A percentile compares a stretch with the other conserved stretches of the same genome.
Evolutionary conservation across 92 coral and sea anemone species (phyloP).

Genomic region (Heliopora coerulea): DNA sequence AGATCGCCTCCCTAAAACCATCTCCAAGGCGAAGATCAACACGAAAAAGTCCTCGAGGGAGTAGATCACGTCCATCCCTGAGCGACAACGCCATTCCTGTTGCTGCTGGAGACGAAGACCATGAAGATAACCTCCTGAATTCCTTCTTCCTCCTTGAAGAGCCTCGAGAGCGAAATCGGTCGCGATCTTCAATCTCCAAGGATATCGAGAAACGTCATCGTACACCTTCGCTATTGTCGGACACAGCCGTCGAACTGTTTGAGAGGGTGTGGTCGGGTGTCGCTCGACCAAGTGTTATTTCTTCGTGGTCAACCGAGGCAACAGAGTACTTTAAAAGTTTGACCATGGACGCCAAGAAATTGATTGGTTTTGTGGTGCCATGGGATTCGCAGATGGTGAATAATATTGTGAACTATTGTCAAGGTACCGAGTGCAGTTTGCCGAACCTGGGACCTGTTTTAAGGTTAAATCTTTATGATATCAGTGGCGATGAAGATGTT

Average conservation of each 20-base stretch:
- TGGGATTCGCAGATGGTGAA: constrained; percentile 69
- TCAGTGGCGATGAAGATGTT: constrained; percentile 80
- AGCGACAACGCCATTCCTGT: background rate
- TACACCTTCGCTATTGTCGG: constrained; percentile 25
- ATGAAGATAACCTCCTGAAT: constrained; percentile 42
- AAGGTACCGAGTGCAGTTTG: constrained; percentile 4
- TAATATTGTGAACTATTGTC: constrained; percentile 12
- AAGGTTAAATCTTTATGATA: constrained; percentile 70
- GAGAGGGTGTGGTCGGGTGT: constrained; percentile 13
- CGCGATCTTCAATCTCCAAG: constrained; percentile 29
- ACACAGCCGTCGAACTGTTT: constrained; percentile 36
- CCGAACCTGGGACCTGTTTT: constrained; percentile 61
- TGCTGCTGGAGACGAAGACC: constrained; percentile 70
- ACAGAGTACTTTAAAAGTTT: constrained; percentile 71
- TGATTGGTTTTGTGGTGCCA: constrained; percentile 76
- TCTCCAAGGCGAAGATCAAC: background rate
- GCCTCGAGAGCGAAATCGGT: background rate
- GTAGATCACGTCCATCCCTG: background rate
- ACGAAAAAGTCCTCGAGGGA: background rate
- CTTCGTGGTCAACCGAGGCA: constrained; percentile 69
- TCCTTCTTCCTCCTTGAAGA: background rate
- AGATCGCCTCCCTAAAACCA: background rate
- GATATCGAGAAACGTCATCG: constrained; percentile 30
- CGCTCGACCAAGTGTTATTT: background rate
- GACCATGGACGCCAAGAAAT: constrained; percentile 69